phyloP scores from a whole-genome alignment of 37 sponge, comb jelly and placozoan genomes.

The Lycopodina hypogea region DNA sequence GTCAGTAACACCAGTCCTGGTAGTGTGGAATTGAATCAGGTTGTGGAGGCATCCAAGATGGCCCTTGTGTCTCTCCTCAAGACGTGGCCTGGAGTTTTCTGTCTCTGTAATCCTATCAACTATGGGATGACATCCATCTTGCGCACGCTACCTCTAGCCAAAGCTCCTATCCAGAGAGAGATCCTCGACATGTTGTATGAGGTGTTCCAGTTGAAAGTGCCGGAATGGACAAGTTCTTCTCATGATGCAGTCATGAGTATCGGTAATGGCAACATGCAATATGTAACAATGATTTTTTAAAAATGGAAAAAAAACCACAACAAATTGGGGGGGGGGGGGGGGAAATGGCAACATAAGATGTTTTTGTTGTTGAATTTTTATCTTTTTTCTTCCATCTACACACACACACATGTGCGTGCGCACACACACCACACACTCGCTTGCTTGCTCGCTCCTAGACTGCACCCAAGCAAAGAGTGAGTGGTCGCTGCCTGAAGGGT shows the following conservation, averaged over 20 bases:
- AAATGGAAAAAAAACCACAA: not conserved
- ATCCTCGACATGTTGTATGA: conserved; percentile 68
- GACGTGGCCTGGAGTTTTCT: conserved; percentile 68
- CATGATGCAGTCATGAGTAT: conserved; percentile 64
- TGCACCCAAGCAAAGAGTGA: conserved; percentile 32
- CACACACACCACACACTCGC: not conserved
- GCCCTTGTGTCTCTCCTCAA: conserved; percentile 53
- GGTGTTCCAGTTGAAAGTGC: conserved; percentile 78
- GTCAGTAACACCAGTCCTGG: not conserved
- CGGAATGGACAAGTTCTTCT: conserved; percentile 71
- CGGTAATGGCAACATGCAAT: too few relatives aligned
- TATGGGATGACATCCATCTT: conserved; percentile 41
- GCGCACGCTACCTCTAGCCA: conserved; percentile 40
- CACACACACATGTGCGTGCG: too few relatives aligned
- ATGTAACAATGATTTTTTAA: not conserved
- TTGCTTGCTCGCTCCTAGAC: conserved; percentile 28
- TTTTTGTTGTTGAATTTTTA: too few relatives aligned
- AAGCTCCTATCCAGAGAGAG: conserved; percentile 50
- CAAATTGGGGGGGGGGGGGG: too few relatives aligned
- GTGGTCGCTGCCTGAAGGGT: conserved; percentile 73
- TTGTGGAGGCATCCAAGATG: conserved; percentile 62
- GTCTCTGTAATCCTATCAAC: conserved; percentile 18
- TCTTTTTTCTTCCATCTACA: too few relatives aligned
- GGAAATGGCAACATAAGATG: too few relatives aligned
- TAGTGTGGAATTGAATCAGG: not conserved